Conservation (phyloP, 2,113 vertebrate genomes). For the Sebastes schlegelii region DNA sequence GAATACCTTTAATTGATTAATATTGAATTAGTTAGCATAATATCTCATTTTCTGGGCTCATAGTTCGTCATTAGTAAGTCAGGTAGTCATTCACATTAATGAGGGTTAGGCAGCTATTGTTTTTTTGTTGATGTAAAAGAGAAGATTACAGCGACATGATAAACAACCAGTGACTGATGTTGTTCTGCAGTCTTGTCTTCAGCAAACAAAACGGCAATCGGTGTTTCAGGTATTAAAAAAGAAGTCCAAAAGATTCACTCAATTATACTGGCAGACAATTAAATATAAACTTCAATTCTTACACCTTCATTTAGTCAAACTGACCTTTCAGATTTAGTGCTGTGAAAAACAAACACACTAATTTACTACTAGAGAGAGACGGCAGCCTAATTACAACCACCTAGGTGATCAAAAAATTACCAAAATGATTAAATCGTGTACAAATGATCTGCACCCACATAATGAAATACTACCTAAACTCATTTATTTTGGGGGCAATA, state of each 20-base stretch:
- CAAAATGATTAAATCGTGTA: conserved; percentile 29
- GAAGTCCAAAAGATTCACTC: not conserved
- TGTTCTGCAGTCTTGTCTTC: not conserved
- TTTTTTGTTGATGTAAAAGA: conserved; percentile 11
- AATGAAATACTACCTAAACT: conserved; percentile 34
- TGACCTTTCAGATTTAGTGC: conserved; percentile 9
- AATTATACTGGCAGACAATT: conserved; percentile 1
- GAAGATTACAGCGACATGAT: conserved; percentile 1
- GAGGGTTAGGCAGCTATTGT: not conserved
- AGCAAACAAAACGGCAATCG: not conserved
- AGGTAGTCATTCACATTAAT: conserved; percentile 4
- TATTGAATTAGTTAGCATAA: conserved; percentile 12
- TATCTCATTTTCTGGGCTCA: not conserved
- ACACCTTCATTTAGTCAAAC: not conserved
- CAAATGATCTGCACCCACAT: conserved; percentile 8
- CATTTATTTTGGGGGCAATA: conserved; percentile 40
- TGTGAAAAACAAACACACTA: conserved; percentile 26
- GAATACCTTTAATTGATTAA: conserved; percentile 21
- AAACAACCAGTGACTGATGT: conserved; percentile 17
- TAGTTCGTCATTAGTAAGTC: conserved; percentile 1
- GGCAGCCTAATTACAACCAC: conserved; percentile 50
- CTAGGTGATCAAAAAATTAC: conserved; percentile 26
- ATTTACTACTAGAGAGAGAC: conserved; percentile 18
- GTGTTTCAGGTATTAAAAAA: conserved; percentile 1
- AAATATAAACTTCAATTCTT: not conserved